Conservation (phyloP, 2,113 vertebrate genomes). For the Pelodiscus sinensis region DNA sequence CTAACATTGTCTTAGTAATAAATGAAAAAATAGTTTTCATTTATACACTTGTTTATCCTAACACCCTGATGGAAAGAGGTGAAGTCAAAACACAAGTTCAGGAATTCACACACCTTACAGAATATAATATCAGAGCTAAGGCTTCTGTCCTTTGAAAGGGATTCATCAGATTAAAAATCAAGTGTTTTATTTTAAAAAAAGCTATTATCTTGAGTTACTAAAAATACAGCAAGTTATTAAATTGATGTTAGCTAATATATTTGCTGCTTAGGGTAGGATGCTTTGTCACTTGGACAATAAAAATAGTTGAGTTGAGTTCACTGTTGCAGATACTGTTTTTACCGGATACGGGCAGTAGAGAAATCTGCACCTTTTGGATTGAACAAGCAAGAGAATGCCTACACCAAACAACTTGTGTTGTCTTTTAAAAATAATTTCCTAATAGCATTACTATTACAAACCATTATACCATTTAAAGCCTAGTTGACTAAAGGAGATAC, state of each 20-base stretch:
- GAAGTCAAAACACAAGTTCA: conserved; percentile 41
- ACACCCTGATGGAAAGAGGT: conserved; percentile 12
- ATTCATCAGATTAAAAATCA: neutral
- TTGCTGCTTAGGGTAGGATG: neutral
- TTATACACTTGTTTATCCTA: conserved; percentile 68
- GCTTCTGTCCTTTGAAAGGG: neutral
- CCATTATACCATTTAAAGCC: neutral
- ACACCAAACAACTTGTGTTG: neutral
- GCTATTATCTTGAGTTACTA: neutral
- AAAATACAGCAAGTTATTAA: neutral
- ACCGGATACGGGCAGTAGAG: neutral
- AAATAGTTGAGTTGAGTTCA: neutral
- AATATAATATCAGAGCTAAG: conserved; percentile 1
- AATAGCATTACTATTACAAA: neutral
- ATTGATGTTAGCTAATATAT: neutral
- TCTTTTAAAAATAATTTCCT: neutral
- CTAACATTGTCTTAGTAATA: conserved; percentile 65
- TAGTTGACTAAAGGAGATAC: neutral
- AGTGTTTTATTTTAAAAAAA: neutral
- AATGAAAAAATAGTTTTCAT: conserved; percentile 65
- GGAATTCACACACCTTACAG: neutral
- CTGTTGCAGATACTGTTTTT: neutral
- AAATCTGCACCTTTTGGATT: neutral
- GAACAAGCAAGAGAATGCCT: neutral
- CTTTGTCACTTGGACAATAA: neutral